Evolutionary conservation across 1,140 invertebrate species (phyloP), one percentile per base, ranked within the genome.

Genomic region (Trachymyrmex septentrionalis): DNA sequence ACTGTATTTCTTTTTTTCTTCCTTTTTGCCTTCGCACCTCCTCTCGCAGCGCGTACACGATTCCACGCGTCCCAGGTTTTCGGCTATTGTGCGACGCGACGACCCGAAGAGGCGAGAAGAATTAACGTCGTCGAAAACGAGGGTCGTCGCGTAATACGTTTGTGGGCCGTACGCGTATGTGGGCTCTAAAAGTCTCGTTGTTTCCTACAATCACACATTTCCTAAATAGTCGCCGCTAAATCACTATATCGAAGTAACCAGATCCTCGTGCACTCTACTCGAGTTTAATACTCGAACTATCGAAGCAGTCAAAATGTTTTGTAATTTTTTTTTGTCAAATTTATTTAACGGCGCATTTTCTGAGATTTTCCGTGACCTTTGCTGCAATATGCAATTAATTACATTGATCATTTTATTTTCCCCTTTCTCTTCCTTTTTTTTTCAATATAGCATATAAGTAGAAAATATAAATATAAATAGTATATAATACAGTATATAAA

Each of bases 11-110:
- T 87, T 44, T 85, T 24, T 82, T 89, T 88, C 91, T 72, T 72
- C n/a, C 82, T 81, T 87, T 85, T 57, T 21, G 55, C 82, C 76
- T 88, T 88, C 57, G 55, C 76, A 76, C 82, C 86, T 63, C 53
- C 78, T 77, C 76, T 86, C 87, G 69, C 14, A 10, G 48, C 84
- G 12, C 64, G 21, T 50, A 44, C 72, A 89, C 84, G 89, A 92
- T 88, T 91, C 90, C 90, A 88, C 90, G 87, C 88, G 87, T 92
- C 88, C 89, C 44, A 91, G 76, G 86, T 77, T 50, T 90, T 90
- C 85, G 78, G 61, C 90, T 66, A 93, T 93, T 93, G 92, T 93
- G 86, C 67, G 69, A 61, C 67, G 38, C 78, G 59, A 66, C 66
- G 48, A 85, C 88, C 77, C 87, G 44, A 67, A n/a, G 34, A 76